Conservation (phyloP, 2,888 invertebrate species). For the Nomada lathburiana region DNA sequence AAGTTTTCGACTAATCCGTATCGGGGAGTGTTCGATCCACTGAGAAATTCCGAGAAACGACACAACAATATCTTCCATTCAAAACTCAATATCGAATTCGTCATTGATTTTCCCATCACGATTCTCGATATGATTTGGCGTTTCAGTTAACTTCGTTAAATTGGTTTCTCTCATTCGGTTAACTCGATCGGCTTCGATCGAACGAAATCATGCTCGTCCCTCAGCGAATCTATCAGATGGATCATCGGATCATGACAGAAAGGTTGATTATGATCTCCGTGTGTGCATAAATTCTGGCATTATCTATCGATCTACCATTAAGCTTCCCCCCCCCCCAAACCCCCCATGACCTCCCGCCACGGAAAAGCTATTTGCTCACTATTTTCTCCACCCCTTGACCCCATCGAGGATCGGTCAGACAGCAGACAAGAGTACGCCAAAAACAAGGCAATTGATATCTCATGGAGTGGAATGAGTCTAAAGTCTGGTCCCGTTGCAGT, state of each 20-base stretch:
- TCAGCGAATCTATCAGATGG: constrained; percentile 36
- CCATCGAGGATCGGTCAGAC: constrained; percentile 46
- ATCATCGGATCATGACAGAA: constrained; percentile 25
- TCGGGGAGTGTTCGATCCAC: constrained; percentile 25
- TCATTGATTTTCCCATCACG: constrained; percentile 1
- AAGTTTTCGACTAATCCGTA: constrained; percentile 54
- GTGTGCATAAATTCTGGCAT: constrained; percentile 47
- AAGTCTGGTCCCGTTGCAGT: constrained; percentile 85
- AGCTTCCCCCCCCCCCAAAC: neutral
- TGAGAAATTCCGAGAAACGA: constrained; percentile 33
- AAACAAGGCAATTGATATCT: constrained; percentile 4
- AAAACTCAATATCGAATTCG: neutral
- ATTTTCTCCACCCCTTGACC: constrained; percentile 24
- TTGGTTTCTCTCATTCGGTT: neutral
- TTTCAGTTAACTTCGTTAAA: constrained; percentile 23
- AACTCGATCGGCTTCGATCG: neutral
- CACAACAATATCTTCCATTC: neutral
- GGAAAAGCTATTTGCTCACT: constrained; percentile 17
- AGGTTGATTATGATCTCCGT: constrained; percentile 24
- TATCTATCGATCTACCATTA: constrained; percentile 30
- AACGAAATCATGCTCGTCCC: constrained; percentile 5
- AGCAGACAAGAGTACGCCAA: constrained; percentile 20
- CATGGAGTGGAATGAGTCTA: constrained; percentile 46
- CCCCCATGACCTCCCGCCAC: neutral
- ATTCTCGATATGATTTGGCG: neutral